Evolutionary conservation across 2,113 vertebrate genomes (phyloP), one percentile per base, ranked within the genome.

Genomic region (Grantiella picta): DNA sequence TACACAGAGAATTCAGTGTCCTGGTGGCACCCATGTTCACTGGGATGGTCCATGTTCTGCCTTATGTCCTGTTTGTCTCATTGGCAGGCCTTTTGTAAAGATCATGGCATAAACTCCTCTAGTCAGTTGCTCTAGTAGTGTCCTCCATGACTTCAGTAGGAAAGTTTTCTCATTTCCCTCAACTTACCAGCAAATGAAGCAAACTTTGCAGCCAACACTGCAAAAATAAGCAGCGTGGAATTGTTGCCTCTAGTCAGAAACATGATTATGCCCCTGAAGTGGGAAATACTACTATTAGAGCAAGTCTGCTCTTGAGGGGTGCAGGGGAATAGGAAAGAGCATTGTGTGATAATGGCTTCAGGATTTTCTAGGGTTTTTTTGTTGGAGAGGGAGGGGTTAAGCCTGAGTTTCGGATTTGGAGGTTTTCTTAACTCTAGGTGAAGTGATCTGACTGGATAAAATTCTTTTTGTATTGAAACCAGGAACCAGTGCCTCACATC

Each of bases 161-260:
- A 25, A 7, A 40, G 6, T 25, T 78, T 27, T 89, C 15, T 38
- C 14, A 4, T 44, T 91, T 73, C n/a, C 31, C 86, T 73, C 40
- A 47, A 36, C 5, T 29, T 81, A 15, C 3, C 70, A 45, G n/a
- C 25, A 77, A 9, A 3, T 60, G 14, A 72, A 81, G 24, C 31
- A 81, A 40, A 35, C 25, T 50, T 47, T 35, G 66, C 66, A 72
- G 28, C 13, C 50, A 80, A 15, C 3, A 11, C 19, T 65, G 59
- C 60, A 61, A 49, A 61, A 90, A 11, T 3, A 54, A 50, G 23
- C 45, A n/a, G 23, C 0, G 0, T 60, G 40, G 28, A 22, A 29
- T 7, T 84, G 36, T 49, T 73, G 21, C 45, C n/a, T 50, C 44
- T 17, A 15, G 10, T 59, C 40, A 88, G 75, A 76, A 79, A 53